These are phyloP conservation scores for Calidris pygmaea DNA, from an alignment of 2,113 vertebrate genomes.

Conservation along the genomic window DNA sequence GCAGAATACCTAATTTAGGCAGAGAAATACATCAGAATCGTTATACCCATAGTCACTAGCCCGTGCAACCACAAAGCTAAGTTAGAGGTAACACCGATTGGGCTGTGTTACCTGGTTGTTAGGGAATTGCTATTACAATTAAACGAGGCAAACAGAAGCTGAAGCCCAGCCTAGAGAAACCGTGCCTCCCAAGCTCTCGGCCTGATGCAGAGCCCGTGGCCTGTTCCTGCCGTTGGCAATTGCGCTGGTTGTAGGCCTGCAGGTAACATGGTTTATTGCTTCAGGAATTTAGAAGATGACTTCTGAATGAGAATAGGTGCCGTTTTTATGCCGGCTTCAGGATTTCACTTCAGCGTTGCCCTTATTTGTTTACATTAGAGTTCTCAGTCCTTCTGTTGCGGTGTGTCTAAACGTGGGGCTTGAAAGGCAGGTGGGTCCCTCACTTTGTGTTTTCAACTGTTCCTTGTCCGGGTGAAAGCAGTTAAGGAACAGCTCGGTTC, in stretches of 20 bases:
- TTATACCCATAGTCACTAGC: not conserved
- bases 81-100: not conserved
- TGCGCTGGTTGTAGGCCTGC: not conserved
- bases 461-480: not conserved
- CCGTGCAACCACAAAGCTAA: not conserved
- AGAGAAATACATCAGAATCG: not conserved
- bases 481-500: not conserved
- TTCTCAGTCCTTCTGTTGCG: not conserved
- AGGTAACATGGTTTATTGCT: not conserved
- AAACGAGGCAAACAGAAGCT: not conserved
- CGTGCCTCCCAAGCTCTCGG: not conserved
- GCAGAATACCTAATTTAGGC: not conserved
- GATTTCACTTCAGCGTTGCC: not conserved
- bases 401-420: not conserved
- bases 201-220: not conserved
- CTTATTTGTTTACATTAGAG: no score
- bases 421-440: not conserved
- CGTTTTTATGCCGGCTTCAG: not conserved
- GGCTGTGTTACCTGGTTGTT: not conserved
- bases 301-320: not conserved
- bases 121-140: not conserved
- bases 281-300: not conserved
- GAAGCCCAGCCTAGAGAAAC: not conserved
- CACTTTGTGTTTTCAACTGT: not conserved
- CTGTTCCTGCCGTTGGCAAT: not conserved